These are phyloP conservation scores for Thunnus thynnus DNA, from an alignment of 2,113 vertebrate genomes.

Conservation along the genomic window DNA sequence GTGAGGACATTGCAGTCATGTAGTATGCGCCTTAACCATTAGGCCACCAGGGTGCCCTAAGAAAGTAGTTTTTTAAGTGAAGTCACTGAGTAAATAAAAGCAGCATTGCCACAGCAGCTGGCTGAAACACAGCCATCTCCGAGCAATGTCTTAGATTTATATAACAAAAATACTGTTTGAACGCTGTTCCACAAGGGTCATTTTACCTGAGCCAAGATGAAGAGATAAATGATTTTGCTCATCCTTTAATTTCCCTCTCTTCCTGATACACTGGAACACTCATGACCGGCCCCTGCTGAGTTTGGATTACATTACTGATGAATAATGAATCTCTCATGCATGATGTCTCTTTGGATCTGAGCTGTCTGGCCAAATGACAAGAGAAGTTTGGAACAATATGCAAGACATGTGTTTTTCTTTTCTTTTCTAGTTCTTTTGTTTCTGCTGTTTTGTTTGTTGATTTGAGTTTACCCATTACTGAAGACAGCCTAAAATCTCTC, in stretches of 20 bases:
- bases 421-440: constrained; percentile 29
- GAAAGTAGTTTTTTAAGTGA: constrained; percentile 24
- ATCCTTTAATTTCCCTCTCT: constrained; percentile 58
- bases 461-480: not conserved
- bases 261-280: constrained; percentile 55
- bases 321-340: constrained; percentile 59
- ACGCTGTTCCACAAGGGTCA: not conserved
- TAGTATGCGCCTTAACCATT: too few species aligned
- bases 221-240: constrained; percentile 57
- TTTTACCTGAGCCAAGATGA: constrained; percentile 48
- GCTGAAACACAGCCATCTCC: constrained; percentile 34
- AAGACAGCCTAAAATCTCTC: constrained; percentile 9
- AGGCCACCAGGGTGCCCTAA: not conserved
- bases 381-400: constrained; percentile 50
- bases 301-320: constrained; percentile 65
- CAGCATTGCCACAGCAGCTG: constrained; percentile 27
- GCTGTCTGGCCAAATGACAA: constrained; percentile 50
- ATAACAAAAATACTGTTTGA: constrained; percentile 36
- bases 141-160: constrained; percentile 31
- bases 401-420: constrained; percentile 44
- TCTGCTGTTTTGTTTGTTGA: constrained; percentile 28
- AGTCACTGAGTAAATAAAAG: constrained; percentile 30
- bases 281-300: constrained; percentile 58
- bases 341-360: constrained; percentile 34
- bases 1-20: too few species aligned